These are phyloP conservation scores for Campoletis sonorensis DNA, from an alignment of 1,140 invertebrate genomes.

Conservation along the genomic window DNA sequence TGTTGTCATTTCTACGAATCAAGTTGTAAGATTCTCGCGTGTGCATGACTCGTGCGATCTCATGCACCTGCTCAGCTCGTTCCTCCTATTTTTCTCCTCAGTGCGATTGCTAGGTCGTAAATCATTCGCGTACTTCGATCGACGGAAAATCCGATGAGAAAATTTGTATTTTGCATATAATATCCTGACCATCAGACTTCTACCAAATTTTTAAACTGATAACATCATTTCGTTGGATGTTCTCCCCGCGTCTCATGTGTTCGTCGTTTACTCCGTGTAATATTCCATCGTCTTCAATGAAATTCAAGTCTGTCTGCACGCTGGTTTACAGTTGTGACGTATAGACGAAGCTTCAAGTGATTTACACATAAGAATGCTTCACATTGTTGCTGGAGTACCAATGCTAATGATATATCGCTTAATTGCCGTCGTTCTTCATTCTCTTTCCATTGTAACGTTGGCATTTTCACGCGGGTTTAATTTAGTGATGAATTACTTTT, in stretches of 20 bases:
- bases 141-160: neutral
- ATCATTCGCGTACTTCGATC: conserved; percentile 17
- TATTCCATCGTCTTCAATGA: neutral
- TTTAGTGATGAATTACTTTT: conserved; percentile 40
- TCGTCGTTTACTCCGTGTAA: neutral
- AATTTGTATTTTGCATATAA: neutral
- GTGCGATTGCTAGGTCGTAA: conserved; percentile 15
- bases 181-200: neutral
- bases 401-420: conserved; percentile 73
- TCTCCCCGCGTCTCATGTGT: neutral
- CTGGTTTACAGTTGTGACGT: conserved; percentile 39
- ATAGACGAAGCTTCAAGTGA: conserved; percentile 61
- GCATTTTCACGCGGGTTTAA: conserved; percentile 32
- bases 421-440: conserved; percentile 74
- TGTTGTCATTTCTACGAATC: conserved; percentile 39
- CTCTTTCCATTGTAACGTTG: conserved; percentile 51
- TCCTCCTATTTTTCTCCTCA: conserved; percentile 28
- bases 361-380: conserved; percentile 66
- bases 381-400: conserved; percentile 66
- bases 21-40: conserved; percentile 36
- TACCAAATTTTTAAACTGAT: neutral
- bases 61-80: conserved; percentile 35
- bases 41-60: conserved; percentile 31
- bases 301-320: conserved; percentile 35
- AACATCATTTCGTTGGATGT: no score